phyloP scores from a whole-genome alignment of 2,113 vertebrate species.

The Ictidomys tridecemlineatus region DNA sequence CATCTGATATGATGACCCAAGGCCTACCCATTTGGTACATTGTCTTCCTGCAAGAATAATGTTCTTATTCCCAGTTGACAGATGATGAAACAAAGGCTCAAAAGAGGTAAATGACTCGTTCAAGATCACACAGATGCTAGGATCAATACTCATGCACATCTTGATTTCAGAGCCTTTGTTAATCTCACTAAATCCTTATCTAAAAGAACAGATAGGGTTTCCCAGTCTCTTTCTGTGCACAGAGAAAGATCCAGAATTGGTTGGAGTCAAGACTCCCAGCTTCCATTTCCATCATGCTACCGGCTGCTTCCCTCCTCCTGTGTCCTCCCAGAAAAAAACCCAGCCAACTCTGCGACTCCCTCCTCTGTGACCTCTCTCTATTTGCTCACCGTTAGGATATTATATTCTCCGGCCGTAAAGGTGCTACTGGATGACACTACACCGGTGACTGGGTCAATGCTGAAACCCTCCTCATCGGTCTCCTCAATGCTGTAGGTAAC shows the following conservation, averaged over 20 bases:
- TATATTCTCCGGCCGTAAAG: slow-evolving; percentile 94
- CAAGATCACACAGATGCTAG: background rate
- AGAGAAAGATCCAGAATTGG: slow-evolving; percentile 22
- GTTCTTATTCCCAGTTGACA: background rate
- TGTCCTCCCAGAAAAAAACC: background rate
- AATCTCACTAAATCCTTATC: slow-evolving; percentile 6
- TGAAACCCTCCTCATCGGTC: slow-evolving; percentile 88
- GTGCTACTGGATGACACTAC: slow-evolving; percentile 89
- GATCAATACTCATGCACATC: background rate
- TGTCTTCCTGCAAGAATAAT: slow-evolving; percentile 9
- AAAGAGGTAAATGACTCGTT: background rate
- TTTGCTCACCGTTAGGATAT: slow-evolving; percentile 93
- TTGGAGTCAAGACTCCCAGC: background rate
- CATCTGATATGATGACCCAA: background rate
- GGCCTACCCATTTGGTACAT: background rate
- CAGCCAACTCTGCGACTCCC: rapidly evolving
- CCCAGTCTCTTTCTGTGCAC: background rate
- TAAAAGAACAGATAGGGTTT: background rate
- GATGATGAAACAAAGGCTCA: background rate
- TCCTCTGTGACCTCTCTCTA: rapidly evolving
- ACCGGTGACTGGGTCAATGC: slow-evolving; percentile 91
- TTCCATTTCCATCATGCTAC: background rate
- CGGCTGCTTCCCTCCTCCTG: background rate
- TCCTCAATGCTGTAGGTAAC: slow-evolving; percentile 94
- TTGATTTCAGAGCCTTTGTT: background rate